Evolutionary conservation across 2,888 invertebrate genomes (phyloP), one percentile per base, ranked within the genome.

Genomic region (Pyrgus malvae): DNA sequence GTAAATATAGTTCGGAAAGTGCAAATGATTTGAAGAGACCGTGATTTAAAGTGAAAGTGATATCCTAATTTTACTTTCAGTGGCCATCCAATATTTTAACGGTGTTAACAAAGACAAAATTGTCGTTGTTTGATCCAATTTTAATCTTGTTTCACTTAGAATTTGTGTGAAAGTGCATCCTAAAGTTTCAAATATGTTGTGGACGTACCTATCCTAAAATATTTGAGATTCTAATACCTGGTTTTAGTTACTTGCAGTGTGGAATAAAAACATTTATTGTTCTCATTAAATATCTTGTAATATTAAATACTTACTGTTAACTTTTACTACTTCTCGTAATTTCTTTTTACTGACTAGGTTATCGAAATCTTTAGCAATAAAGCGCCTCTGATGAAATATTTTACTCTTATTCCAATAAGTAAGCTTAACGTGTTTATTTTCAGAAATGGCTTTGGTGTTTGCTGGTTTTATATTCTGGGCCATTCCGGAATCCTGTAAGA

Each of bases 391-490:
- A n/a, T n/a, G n/a, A n/a, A n/a, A n/a, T n/a, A n/a, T n/a, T n/a
- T n/a, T n/a, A n/a, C n/a, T n/a, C n/a, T n/a, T 9, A 35, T 35
- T 35, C 35, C 9, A 35, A 16, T 16, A 35, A 9, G 35, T 7
- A 14, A 6, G 8, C 3, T 21, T 21, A 21, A 21, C 16, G 35
- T 16, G 27, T 55, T 49, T 61, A 41, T 38, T 79, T 77, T 58
- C 80, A 89, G 89, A 82, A 78, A 74, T 85, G 80, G 79, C 53
- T 87, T 1, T 83, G 78, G 71, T 86, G 75, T 49, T 14, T 85
- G 1, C 11, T 86, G 23, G 74, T 70, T 1, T 19, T 87, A 23
- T 76, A 76, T 44, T 64, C 70, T 9, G 77, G 74, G 0, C 70
- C 76, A 1, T 58, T 72, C 4, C 80, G 76, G 80, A 70, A 58